Evolutionary conservation across 2,797 vertebrate genomes (phyloP).

Genomic region (Pristis pectinata): DNA sequence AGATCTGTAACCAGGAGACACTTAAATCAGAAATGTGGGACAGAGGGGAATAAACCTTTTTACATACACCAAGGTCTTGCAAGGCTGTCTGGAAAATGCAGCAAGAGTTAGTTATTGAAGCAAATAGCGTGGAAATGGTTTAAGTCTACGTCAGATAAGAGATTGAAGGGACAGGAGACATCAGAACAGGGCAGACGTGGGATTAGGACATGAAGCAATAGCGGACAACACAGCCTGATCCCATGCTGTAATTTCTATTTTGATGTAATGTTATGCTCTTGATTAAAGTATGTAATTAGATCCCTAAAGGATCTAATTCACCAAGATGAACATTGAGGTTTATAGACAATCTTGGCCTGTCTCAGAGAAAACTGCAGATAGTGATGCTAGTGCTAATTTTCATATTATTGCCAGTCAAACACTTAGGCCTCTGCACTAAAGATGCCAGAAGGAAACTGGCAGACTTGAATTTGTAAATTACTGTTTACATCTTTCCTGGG

Average conservation of each 20-base stretch:
- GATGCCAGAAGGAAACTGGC: not conserved
- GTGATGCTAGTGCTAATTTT: not conserved
- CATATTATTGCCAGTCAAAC: not conserved
- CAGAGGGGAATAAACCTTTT: not conserved
- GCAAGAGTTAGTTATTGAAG: not conserved
- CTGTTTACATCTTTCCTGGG: no score
- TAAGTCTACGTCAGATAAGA: not conserved
- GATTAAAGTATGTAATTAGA: not conserved
- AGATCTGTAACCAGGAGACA: not conserved
- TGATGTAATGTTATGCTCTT: not conserved
- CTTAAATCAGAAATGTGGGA: not conserved
- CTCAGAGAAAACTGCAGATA: not conserved
- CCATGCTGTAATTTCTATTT: no score
- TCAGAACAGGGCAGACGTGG: not conserved
- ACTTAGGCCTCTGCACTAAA: not conserved
- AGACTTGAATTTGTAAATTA: not conserved
- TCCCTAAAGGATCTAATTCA: not conserved
- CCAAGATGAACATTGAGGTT: not conserved
- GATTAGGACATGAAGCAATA: no score
- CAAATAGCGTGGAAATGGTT: not conserved
- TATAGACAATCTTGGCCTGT: not conserved
- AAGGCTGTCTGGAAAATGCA: not conserved
- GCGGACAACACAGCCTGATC: no score
- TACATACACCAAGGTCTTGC: not conserved
- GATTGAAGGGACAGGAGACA: not conserved